phyloP scores from a whole-genome alignment of 2,888 invertebrate species.

The Mesorhabditis sp. region DNA sequence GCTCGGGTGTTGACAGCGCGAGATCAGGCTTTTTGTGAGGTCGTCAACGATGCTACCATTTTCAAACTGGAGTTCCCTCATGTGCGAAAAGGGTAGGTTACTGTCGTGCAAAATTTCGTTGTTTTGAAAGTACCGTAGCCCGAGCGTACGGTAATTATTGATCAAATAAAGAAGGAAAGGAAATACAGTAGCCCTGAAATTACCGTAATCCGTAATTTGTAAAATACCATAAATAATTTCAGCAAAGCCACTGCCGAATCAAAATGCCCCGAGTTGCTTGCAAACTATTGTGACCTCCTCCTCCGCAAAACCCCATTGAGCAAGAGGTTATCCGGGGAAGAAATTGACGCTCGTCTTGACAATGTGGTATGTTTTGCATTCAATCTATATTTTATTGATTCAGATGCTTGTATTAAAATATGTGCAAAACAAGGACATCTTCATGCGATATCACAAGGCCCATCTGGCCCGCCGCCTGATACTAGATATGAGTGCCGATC shows the following conservation, averaged over 20 bases:
- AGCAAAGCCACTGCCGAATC: constrained; percentile 69
- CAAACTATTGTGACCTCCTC: constrained; percentile 99
- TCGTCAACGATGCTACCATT: constrained; percentile 94
- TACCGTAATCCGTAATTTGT: not conserved
- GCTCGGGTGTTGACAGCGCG: constrained; percentile 89
- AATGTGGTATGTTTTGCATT: constrained; percentile 72
- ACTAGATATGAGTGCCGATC: constrained; percentile 94
- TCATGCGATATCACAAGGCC: constrained; percentile 98
- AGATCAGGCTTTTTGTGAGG: constrained; percentile 64
- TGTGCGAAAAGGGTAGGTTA: constrained; percentile 18
- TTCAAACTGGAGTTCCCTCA: constrained; percentile 67
- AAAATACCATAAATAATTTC: not conserved
- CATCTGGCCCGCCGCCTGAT: constrained; percentile 91
- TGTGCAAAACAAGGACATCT: constrained; percentile 98
- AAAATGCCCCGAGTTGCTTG: constrained; percentile 94
- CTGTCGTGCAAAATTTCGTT: too few species aligned
- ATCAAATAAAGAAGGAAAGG: not conserved
- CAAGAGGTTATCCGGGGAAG: constrained; percentile 89
- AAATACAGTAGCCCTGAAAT: not conserved
- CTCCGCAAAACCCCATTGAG: constrained; percentile 90
- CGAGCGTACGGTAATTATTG: too few species aligned
- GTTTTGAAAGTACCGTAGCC: too few species aligned
- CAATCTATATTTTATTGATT: constrained; percentile 16
- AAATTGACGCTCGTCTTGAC: constrained; percentile 86
- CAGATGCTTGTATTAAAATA: constrained; percentile 88